phyloP scores from a whole-genome alignment of 2,888 invertebrate species.

The Megalurothrips usitatus region DNA sequence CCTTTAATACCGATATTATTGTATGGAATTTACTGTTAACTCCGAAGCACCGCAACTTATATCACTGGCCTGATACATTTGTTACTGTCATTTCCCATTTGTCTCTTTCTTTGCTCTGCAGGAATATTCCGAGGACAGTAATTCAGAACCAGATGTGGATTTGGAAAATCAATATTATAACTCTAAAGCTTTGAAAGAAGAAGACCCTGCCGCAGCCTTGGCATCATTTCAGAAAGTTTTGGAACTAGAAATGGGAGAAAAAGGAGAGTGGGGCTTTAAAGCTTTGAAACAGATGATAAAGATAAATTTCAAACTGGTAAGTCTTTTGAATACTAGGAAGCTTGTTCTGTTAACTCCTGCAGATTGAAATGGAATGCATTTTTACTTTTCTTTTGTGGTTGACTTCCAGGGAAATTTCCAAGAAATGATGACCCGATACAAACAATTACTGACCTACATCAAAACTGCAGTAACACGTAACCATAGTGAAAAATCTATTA shows the following conservation, averaged over 20 bases:
- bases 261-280: constrained; percentile 99
- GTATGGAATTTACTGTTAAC: not conserved
- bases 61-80: not conserved
- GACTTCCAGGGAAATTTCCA: constrained; percentile 74
- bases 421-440: constrained; percentile 94
- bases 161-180: constrained; percentile 99
- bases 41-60: not conserved
- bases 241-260: constrained; percentile 94
- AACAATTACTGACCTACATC: constrained; percentile 94
- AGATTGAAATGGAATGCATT: constrained; percentile 28
- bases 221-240: constrained; percentile 93
- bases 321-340: constrained; percentile 40
- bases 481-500: constrained; percentile 99
- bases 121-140: constrained; percentile 99
- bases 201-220: constrained; percentile 86
- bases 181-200: constrained; percentile 96
- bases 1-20: not conserved
- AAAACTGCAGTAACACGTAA: constrained; percentile 99
- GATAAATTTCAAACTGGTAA: constrained; percentile 94
- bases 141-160: constrained; percentile 98
- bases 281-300: constrained; percentile 99
- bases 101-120: constrained; percentile 44
- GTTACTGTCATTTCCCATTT: not conserved
- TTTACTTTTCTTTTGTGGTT: constrained; percentile 33
- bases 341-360: constrained; percentile 19